A percentile compares a stretch with the other conserved stretches of the same genome.
Conservation (phyloP, 2,888 invertebrate genomes). For the Lamproptera curius region DNA sequence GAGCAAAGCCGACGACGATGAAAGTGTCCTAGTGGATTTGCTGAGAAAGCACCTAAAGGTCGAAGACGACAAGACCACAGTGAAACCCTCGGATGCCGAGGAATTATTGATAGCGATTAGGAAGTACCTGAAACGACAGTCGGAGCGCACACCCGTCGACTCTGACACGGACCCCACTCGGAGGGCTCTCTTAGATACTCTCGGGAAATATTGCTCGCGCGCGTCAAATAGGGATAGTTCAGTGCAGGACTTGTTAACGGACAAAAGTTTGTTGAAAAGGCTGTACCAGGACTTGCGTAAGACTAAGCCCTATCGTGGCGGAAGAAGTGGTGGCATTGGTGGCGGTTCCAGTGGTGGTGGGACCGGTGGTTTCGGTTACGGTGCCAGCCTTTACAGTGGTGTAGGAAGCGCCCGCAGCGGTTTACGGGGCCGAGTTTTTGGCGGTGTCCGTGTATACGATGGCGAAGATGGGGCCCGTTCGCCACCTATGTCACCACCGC, state of each 20-base stretch:
- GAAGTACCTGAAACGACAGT: slow-evolving; percentile 70
- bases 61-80: slow-evolving; percentile 71
- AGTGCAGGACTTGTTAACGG: slow-evolving; percentile 84
- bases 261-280: slow-evolving; percentile 85
- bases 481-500: slow-evolving; percentile 79
- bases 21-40: slow-evolving; percentile 79
- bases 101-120: slow-evolving; percentile 82
- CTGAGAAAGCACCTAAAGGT: slow-evolving; percentile 82
- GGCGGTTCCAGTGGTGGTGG: slow-evolving; percentile 67
- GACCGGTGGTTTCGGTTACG: slow-evolving; percentile 61
- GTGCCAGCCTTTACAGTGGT: slow-evolving; percentile 38
- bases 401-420: slow-evolving; percentile 59
- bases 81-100: slow-evolving; percentile 73
- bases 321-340: slow-evolving; percentile 66
- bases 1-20: slow-evolving; percentile 64
- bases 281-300: slow-evolving; percentile 85
- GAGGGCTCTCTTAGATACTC: slow-evolving; percentile 81
- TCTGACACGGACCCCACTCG: slow-evolving; percentile 52
- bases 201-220: slow-evolving; percentile 82
- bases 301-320: slow-evolving; percentile 75
- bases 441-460: slow-evolving; percentile 41
- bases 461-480: slow-evolving; percentile 50
- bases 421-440: slow-evolving; percentile 45
- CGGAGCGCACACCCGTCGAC: slow-evolving; percentile 51
- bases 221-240: slow-evolving; percentile 82